A percentile compares a stretch with the other conserved stretches of the same genome.
Evolutionary conservation across 2,888 invertebrate species (phyloP).

Genomic region (Scaptodrosophila latifasciaeformis): DNA sequence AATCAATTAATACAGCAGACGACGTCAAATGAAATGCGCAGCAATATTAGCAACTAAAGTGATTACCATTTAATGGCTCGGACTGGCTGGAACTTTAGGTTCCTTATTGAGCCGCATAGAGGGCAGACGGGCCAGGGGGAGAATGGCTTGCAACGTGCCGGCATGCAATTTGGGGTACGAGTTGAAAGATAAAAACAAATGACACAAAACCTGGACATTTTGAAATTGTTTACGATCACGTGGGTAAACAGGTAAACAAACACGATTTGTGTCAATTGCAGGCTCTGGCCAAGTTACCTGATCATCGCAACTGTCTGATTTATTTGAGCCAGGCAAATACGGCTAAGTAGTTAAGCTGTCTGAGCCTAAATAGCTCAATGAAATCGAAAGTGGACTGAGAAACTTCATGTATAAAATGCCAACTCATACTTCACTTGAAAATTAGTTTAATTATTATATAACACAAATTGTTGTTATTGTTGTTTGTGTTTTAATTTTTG

Average conservation of each 20-base stretch:
- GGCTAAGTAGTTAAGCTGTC: not conserved
- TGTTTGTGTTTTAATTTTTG: not conserved
- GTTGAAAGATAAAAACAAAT: not conserved
- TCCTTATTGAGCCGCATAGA: not conserved
- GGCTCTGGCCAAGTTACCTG: too few species aligned
- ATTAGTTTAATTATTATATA: constrained; percentile 2
- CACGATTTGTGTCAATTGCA: too few species aligned
- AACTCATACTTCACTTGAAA: constrained; percentile 34
- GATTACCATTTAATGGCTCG: constrained; percentile 30
- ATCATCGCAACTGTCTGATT: too few species aligned
- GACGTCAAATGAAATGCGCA: constrained; percentile 22
- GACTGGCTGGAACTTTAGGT: not conserved
- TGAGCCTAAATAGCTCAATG: constrained; percentile 13
- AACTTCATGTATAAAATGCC: constrained; percentile 40
- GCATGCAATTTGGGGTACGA: constrained; percentile 7
- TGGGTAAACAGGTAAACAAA: not conserved
- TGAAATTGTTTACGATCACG: not conserved
- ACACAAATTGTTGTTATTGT: not conserved
- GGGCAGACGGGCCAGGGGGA: constrained; percentile 6
- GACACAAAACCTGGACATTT: not conserved
- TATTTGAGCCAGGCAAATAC: too few species aligned
- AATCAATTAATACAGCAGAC: constrained; percentile 26
- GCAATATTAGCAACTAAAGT: constrained; percentile 20
- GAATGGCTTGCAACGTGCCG: constrained; percentile 24
- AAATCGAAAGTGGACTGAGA: constrained; percentile 39